Evolutionary conservation across 2,113 vertebrate species (phyloP).

Genomic region (Connochaetes taurinus): DNA sequence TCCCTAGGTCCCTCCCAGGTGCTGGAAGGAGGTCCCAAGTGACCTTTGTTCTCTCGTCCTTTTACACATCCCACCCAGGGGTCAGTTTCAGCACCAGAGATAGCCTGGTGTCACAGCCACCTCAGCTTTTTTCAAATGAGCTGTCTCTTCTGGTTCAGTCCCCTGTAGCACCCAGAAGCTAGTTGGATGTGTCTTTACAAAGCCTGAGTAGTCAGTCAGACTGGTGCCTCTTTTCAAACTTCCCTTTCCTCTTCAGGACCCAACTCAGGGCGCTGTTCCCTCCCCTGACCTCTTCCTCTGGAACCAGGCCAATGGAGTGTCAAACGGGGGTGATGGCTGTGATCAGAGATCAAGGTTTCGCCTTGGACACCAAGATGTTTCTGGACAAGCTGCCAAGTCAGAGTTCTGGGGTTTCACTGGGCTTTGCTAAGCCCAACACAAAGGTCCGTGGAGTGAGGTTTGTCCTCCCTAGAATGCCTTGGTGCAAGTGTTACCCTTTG

Average conservation of each 20-base stretch:
- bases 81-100: neutral
- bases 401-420: neutral
- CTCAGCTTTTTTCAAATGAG: conserved; percentile 10
- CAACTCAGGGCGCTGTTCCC: neutral
- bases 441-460: neutral
- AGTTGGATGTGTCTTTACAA: neutral
- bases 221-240: neutral
- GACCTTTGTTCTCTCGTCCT: neutral
- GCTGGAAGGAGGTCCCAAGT: neutral
- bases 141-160: conserved; percentile 21
- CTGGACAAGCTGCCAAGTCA: neutral
- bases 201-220: neutral
- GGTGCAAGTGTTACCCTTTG: neutral
- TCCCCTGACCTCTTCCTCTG: neutral
- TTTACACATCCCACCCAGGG: neutral
- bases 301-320: neutral
- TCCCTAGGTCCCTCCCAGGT: neutral
- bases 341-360: neutral
- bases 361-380: neutral
- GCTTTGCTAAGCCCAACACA: accelerated
- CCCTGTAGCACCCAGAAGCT: neutral
- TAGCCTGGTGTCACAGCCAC: neutral
- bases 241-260: neutral
- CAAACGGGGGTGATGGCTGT: neutral
- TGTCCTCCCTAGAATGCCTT: neutral